phyloP scores from a whole-genome alignment of 2,888 invertebrate species.

The Mesoligia furuncula region DNA sequence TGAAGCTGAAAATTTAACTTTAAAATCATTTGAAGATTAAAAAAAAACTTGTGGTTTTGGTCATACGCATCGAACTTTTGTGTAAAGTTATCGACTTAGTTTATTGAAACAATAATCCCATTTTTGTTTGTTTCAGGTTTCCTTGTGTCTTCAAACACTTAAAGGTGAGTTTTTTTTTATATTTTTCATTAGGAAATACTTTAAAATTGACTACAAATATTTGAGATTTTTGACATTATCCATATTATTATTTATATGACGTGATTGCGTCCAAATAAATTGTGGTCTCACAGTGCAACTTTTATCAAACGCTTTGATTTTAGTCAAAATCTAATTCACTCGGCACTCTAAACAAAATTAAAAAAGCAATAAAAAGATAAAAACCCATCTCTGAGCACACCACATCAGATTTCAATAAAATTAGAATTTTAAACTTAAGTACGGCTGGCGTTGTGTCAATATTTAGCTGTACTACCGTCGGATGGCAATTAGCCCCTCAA shows the following conservation, averaged over 20 bases:
- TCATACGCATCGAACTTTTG: neutral
- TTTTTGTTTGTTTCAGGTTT: slow-evolving; percentile 51
- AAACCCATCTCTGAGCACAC: slow-evolving; percentile 55
- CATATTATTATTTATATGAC: neutral
- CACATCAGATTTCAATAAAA: slow-evolving; percentile 79
- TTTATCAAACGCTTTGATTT: neutral
- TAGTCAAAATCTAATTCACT: neutral
- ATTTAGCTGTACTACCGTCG: slow-evolving; percentile 76
- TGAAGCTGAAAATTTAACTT: neutral
- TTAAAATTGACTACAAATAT: neutral
- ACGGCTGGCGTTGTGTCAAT: slow-evolving; percentile 80
- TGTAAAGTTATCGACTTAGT: neutral
- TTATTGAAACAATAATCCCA: neutral
- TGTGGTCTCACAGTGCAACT: too few relatives aligned
- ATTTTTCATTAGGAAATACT: neutral
- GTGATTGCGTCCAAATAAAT: neutral
- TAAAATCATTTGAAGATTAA: neutral
- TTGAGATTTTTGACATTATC: neutral
- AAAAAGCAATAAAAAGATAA: slow-evolving; percentile 35
- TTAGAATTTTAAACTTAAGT: slow-evolving; percentile 84
- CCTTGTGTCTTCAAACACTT: slow-evolving; percentile 7
- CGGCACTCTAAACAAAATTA: neutral
- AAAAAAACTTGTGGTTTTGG: neutral
- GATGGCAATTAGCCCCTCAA: slow-evolving; percentile 81
- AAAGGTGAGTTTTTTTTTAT: slow-evolving; percentile 36